Conservation (phyloP, 2,797 vertebrate species). For the Lutjanus campechanus region DNA sequence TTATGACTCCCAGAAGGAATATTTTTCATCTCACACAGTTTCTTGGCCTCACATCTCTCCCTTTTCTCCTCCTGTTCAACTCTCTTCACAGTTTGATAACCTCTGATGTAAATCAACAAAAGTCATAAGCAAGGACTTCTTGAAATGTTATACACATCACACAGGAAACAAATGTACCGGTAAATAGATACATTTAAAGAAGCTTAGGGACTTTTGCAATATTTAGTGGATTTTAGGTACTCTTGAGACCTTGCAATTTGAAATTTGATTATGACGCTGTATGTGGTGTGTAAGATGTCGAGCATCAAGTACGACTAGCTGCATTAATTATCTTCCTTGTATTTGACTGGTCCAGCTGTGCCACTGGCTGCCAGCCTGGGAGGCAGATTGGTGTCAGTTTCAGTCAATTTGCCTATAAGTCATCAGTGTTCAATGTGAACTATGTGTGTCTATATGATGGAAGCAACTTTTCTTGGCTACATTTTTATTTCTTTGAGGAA, state of each 20-base stretch:
- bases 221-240: neutral
- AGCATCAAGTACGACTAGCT: constrained; percentile 24
- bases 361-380: constrained; percentile 50
- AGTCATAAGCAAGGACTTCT: neutral
- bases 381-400: constrained; percentile 51
- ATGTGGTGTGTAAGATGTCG: constrained; percentile 24
- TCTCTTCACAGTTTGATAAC: no score
- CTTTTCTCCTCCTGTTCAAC: neutral
- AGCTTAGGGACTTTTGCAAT: neutral
- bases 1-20: no score
- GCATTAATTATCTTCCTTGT: constrained; percentile 47
- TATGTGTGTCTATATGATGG: constrained; percentile 15
- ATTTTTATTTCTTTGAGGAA: constrained; percentile 4
- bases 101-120: neutral
- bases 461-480: constrained; percentile 22
- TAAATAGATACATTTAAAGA: neutral
- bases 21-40: neutral
- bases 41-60: neutral
- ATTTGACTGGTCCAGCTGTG: constrained; percentile 58
- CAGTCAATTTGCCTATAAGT: constrained; percentile 49
- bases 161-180: neutral
- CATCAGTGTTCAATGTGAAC: constrained; percentile 51
- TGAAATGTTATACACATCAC: neutral
- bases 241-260: constrained; percentile 1
- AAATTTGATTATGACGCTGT: constrained; percentile 23